These are phyloP conservation scores for Notodonta dromedarius DNA, from an alignment of 2,888 invertebrate species.

Conservation along the genomic window DNA sequence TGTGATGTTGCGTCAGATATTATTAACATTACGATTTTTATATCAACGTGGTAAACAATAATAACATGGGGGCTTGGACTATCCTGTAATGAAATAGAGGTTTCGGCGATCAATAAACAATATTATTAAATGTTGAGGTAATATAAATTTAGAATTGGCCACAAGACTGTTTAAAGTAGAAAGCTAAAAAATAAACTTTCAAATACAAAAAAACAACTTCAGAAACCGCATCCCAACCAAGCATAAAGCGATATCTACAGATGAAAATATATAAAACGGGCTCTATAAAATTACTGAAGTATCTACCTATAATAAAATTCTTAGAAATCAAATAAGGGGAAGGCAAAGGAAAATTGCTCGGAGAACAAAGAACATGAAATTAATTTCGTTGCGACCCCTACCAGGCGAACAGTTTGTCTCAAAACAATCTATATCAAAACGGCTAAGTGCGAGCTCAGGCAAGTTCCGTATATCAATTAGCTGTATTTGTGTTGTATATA, in stretches of 20 bases:
- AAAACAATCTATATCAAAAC: constrained; percentile 20
- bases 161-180: too few species aligned
- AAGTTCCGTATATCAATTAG: neutral
- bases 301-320: constrained; percentile 30
- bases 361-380: constrained; percentile 37
- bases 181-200: neutral
- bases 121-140: too few species aligned
- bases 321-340: constrained; percentile 32
- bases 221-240: neutral
- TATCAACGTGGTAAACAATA: too few species aligned
- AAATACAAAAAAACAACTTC: neutral
- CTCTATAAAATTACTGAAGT: constrained; percentile 24
- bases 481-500: too few species aligned
- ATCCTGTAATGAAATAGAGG: too few species aligned
- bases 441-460: neutral
- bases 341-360: constrained; percentile 27
- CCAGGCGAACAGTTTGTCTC: constrained; percentile 24
- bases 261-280: constrained; percentile 34
- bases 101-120: too few species aligned
- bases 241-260: constrained; percentile 17
- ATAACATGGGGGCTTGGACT: too few species aligned
- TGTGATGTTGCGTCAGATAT: too few species aligned
- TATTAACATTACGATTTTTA: too few species aligned
- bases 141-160: too few species aligned
- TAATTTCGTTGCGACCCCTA: constrained; percentile 28